These are phyloP conservation scores for Microtus richardsoni DNA, from an alignment of 2,113 vertebrate genomes.

Conservation along the genomic window DNA sequence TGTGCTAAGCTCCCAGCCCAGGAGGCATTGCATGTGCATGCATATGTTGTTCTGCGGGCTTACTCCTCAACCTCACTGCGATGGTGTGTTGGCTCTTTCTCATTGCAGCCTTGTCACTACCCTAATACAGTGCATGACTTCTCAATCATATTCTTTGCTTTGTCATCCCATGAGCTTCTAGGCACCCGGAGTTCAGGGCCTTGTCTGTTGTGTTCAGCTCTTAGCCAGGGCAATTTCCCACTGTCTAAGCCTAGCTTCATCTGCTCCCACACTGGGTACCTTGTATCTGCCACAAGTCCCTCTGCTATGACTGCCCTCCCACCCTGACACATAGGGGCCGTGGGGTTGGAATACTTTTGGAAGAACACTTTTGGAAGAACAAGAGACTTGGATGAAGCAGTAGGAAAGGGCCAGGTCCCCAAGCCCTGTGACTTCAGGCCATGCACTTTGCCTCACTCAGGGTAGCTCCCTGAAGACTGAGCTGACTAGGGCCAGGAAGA, in stretches of 20 bases:
- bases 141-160: background rate
- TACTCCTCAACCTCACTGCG: accelerated
- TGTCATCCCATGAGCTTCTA: background rate
- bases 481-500: background rate
- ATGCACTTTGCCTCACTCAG: conserved; percentile 50
- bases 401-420: background rate
- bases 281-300: background rate
- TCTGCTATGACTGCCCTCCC: background rate
- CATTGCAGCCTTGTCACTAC: background rate
- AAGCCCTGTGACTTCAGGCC: background rate
- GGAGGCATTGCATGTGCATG: background rate
- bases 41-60: background rate
- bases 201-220: background rate
- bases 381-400: background rate
- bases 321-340: background rate
- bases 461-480: background rate
- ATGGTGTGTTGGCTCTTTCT: background rate
- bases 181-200: background rate
- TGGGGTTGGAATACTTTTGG: background rate
- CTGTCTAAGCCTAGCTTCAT: background rate
- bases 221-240: background rate
- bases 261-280: background rate
- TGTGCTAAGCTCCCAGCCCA: background rate
- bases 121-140: background rate
- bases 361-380: background rate